These are phyloP conservation scores for Gasterosteus aculeatus DNA, from an alignment of 2,113 vertebrate genomes.

Conservation along the genomic window DNA sequence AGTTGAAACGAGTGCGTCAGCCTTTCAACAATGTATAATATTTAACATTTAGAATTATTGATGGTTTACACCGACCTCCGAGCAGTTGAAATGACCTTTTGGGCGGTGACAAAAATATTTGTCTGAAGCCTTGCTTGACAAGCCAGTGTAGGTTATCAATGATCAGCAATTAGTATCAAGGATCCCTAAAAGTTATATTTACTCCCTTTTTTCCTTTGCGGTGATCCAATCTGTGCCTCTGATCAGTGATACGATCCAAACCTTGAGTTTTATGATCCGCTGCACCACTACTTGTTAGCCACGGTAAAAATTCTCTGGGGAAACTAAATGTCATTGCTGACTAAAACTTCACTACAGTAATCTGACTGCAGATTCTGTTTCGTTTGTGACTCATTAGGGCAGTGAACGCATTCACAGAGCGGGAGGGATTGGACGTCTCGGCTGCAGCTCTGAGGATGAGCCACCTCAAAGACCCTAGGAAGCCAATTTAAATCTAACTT, in stretches of 20 bases:
- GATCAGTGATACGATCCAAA: not conserved
- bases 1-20: no score
- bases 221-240: not conserved
- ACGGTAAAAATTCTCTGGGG: slow-evolving; percentile 51
- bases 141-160: not conserved
- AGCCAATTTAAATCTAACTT: slow-evolving; percentile 62
- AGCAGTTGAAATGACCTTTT: not conserved
- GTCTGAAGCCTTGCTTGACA: no score
- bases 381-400: slow-evolving; percentile 56
- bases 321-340: slow-evolving; percentile 62
- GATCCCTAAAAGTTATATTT: not conserved
- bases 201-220: not conserved
- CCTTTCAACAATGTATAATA: not conserved
- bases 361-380: slow-evolving; percentile 58
- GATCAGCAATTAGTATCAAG: not conserved
- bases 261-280: not conserved
- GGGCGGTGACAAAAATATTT: not conserved
- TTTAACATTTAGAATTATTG: not conserved
- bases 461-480: slow-evolving; percentile 53
- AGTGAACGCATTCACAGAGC: slow-evolving; percentile 49
- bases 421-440: slow-evolving; percentile 36
- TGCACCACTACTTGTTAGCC: slow-evolving; percentile 9
- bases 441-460: slow-evolving; percentile 34
- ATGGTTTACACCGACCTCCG: no score
- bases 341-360: slow-evolving; percentile 68